Evolutionary conservation across 2,888 invertebrate species (phyloP).

Genomic region (Rotaria socialis): DNA sequence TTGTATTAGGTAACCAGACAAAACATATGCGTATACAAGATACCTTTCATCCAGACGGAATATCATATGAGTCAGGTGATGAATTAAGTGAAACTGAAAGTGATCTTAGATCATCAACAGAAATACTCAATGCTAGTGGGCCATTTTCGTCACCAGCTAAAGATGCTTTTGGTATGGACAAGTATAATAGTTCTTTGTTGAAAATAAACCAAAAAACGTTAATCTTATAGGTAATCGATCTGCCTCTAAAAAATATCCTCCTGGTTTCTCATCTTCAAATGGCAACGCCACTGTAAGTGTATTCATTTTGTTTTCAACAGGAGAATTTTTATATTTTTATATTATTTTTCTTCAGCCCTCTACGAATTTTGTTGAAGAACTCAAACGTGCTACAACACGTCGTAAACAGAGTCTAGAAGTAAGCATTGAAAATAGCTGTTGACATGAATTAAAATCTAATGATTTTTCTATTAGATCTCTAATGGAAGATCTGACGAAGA

Average conservation of each 20-base stretch:
- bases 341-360: not conserved
- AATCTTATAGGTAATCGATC: not conserved
- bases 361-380: not conserved
- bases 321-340: too few species aligned
- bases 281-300: not conserved
- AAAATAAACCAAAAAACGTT: too few species aligned
- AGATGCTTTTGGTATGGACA: not conserved
- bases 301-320: not conserved
- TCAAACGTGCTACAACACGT: not conserved
- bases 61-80: conserved; percentile 33
- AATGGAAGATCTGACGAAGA: conserved; percentile 17
- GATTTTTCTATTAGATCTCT: not conserved
- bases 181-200: too few species aligned
- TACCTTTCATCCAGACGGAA: not conserved
- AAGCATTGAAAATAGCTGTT: not conserved
- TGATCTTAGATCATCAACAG: not conserved
- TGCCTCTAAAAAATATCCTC: not conserved
- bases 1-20: not conserved
- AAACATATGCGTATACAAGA: conserved; percentile 34
- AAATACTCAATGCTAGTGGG: not conserved
- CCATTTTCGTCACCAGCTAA: not conserved
- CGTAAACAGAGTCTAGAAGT: not conserved
- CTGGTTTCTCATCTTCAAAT: not conserved
- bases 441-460: not conserved
- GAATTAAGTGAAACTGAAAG: conserved; percentile 33